Evolutionary conservation across 2,888 invertebrate genomes (phyloP).

Genomic region (Isotomurus palustris): DNA sequence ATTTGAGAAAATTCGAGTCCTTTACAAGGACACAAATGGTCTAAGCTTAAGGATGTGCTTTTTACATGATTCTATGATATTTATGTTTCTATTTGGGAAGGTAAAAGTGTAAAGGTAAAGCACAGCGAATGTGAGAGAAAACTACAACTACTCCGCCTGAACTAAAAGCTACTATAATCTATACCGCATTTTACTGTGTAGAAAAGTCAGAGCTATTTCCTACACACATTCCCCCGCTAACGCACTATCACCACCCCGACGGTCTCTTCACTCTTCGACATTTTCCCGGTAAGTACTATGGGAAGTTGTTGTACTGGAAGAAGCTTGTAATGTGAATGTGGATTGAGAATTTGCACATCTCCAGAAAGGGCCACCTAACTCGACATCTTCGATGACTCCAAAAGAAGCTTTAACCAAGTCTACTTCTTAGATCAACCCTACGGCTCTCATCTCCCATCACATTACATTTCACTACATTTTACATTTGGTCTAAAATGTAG

Average conservation of each 20-base stretch:
- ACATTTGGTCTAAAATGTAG: conserved; percentile 11
- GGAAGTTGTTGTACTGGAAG: too few relatives aligned
- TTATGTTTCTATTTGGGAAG: conserved; percentile 1
- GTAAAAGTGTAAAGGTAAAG: conserved; percentile 2
- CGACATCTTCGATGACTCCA: conserved; percentile 3
- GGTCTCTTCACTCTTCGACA: neutral
- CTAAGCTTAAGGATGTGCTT: neutral
- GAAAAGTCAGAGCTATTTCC: neutral
- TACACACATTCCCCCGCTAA: conserved; percentile 21
- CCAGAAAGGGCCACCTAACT: neutral
- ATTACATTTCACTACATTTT: conserved; percentile 16
- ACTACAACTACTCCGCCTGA: too few relatives aligned
- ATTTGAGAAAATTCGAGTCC: neutral
- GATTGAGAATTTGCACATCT: conserved; percentile 24
- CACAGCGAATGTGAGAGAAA: neutral
- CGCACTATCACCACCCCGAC: conserved; percentile 13
- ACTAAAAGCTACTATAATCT: too few relatives aligned
- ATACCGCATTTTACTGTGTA: too few relatives aligned
- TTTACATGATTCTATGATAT: conserved; percentile 1
- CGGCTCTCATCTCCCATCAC: conserved; percentile 25
- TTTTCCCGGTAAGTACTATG: too few relatives aligned
- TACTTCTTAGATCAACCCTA: conserved; percentile 16
- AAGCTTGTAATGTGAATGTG: conserved; percentile 10
- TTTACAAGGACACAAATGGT: conserved; percentile 1
- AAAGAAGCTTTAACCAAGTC: conserved; percentile 1